Evolutionary conservation across 2,888 invertebrate genomes (phyloP), one percentile per base, ranked within the genome.

Genomic region (Ectemnius lituratus): DNA sequence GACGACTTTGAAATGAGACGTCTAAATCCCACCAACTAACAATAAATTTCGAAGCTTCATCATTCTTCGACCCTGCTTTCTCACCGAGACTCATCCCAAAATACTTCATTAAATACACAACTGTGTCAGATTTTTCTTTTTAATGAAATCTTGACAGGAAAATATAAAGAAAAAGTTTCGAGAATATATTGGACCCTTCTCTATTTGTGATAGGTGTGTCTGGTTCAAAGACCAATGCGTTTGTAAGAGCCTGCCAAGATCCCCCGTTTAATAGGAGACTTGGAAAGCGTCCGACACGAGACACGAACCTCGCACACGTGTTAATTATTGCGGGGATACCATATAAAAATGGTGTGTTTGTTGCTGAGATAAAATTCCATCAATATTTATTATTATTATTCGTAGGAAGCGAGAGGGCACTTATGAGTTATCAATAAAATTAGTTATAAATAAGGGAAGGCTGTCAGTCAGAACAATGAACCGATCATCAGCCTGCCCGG

Each of bases 361-460:
- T 52, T 52, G 4, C n/a, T 52, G 4, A 13, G 52, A 14, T 14
- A 14, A 16, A 52, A 16, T 52, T 52, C 16, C 16, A 6, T 37
- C 6, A 2, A 37, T 37, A 11, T 37, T 6, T 6, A 37, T 37
- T 37, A 37, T 37, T 37, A 8, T 23, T 23, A 23, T 23, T 23
- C 2, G 3, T 3, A 23, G 3, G 23, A 47, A 47, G 6, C 47
- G 23, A 23, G 6, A 5, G 52, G 13, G 16, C 4, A 16, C 11
- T 16, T 16, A 16, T 16, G 5, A 82, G 80, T 83, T 75, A 80
- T 80, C 71, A 86, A 85, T 79, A 79, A 74, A 87, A 90, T 90
- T 89, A 87, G 89, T 89, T 89, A 89, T 87, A 90, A 90, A 90
- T 89, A 89, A 86, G 86, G 83, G 68, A 80, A 81, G 75, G 84